phyloP scores from a whole-genome alignment of 1,140 invertebrate genomes.

The Brachionus calyciflorus region DNA sequence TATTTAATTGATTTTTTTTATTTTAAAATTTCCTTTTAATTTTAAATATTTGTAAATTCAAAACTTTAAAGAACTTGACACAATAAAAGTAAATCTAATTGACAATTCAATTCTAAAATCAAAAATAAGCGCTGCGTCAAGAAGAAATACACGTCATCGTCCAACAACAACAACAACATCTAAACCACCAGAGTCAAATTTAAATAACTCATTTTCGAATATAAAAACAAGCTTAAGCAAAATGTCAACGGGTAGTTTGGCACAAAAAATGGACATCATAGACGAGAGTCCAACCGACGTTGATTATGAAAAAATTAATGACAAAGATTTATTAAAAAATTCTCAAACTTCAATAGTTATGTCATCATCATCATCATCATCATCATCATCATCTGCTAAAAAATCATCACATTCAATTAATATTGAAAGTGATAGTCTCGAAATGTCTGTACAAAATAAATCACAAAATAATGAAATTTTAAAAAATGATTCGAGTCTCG shows the following conservation, averaged over 20 bases:
- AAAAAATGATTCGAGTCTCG: neutral
- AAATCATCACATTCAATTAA: neutral
- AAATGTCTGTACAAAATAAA: neutral
- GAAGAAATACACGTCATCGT: neutral
- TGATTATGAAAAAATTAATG: neutral
- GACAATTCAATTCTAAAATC: conserved; percentile 35
- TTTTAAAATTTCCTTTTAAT: too few relatives aligned
- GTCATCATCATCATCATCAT: too few relatives aligned
- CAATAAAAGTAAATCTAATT: neutral
- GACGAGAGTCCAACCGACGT: neutral
- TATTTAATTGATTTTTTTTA: too few relatives aligned
- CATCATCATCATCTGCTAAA: neutral
- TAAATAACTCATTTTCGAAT: neutral
- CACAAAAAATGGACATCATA: neutral
- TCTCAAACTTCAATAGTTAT: neutral
- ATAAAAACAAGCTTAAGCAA: neutral
- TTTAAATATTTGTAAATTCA: too few relatives aligned
- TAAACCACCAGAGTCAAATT: neutral
- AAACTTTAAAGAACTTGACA: conserved; percentile 1
- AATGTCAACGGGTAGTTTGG: neutral
- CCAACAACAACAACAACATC: neutral
- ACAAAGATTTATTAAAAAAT: neutral
- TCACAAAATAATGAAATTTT: neutral
- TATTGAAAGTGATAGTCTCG: neutral
- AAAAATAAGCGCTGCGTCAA: conserved; percentile 21